These are phyloP conservation scores for Aphidius ervi DNA, from an alignment of 1,140 invertebrate species.

Conservation along the genomic window DNA sequence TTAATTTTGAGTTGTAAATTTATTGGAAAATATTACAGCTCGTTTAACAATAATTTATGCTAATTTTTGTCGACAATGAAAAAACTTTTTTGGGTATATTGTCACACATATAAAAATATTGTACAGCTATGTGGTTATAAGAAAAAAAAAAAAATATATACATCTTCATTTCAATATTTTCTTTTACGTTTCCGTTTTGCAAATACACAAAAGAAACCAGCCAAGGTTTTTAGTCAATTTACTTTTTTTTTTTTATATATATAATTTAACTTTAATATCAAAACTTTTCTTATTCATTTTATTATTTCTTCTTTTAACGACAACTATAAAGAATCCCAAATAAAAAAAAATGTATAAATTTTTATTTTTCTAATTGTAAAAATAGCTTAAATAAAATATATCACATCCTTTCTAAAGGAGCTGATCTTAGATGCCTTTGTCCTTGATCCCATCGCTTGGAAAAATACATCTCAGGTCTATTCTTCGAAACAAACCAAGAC, in stretches of 20 bases:
- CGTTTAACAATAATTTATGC: conserved; percentile 19
- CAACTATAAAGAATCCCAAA: not conserved
- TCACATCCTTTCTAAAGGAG: conserved; percentile 17
- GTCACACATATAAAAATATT: too few relatives aligned
- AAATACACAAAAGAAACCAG: not conserved
- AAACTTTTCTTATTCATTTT: too few relatives aligned
- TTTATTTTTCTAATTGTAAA: not conserved
- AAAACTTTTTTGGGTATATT: too few relatives aligned
- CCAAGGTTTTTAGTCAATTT: conserved; percentile 15
- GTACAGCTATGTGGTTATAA: too few relatives aligned
- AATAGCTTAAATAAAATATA: not conserved
- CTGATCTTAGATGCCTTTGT: conserved; percentile 14
- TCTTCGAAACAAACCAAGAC: not conserved
- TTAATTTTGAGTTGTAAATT: conserved; percentile 10
- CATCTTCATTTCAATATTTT: conserved; percentile 3
- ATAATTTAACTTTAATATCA: too few relatives aligned
- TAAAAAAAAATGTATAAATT: not conserved
- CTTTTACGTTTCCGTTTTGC: conserved; percentile 6
- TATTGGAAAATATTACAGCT: conserved; percentile 11
- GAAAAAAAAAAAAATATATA: too few relatives aligned
- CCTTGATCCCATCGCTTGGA: conserved; percentile 21
- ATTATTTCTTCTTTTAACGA: too few relatives aligned
- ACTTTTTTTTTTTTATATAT: not conserved
- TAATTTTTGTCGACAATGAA: not conserved
- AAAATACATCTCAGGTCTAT: conserved; percentile 10